Evolutionary conservation across 2,797 vertebrate species (phyloP).

Genomic region (Hoplostethus mediterraneus): DNA sequence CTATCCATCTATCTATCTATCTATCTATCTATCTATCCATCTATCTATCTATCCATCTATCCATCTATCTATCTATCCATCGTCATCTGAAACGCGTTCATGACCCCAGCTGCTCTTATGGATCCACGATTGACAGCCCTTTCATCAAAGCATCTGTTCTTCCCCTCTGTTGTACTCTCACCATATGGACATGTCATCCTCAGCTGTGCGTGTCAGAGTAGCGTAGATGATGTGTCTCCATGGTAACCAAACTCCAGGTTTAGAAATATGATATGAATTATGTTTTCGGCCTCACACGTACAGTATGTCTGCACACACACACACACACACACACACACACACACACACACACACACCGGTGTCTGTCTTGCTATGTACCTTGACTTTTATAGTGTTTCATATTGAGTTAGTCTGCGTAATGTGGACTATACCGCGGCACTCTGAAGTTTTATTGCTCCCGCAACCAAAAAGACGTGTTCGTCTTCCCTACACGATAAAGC

Average conservation of each 20-base stretch:
- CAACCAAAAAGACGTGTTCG: constrained; percentile 54
- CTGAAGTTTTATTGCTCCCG: constrained; percentile 61
- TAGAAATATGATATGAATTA: constrained; percentile 58
- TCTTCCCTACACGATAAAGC: constrained; percentile 65
- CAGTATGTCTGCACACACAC: constrained; percentile 33
- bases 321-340: constrained; percentile 39
- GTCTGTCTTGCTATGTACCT: constrained; percentile 28
- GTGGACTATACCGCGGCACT: constrained; percentile 31
- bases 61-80: constrained; percentile 10
- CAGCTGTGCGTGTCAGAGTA: constrained; percentile 66
- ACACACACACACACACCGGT: constrained; percentile 26
- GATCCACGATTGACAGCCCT: constrained; percentile 71
- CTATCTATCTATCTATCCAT: constrained; percentile 11
- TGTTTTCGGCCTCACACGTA: constrained; percentile 44
- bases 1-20: constrained; percentile 3
- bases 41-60: constrained; percentile 17
- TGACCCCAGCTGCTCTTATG: constrained; percentile 73
- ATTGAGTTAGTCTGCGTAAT: constrained; percentile 33
- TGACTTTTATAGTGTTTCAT: constrained; percentile 63
- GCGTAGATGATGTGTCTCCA: constrained; percentile 69
- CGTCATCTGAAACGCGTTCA: constrained; percentile 51
- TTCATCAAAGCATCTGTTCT: constrained; percentile 76
- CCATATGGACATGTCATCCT: constrained; percentile 76
- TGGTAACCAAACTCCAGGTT: constrained; percentile 67
- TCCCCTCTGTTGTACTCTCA: constrained; percentile 60